Evolutionary conservation across 2,888 invertebrate species (phyloP), one percentile per base, ranked within the genome.

Genomic region (Papilio protenor): DNA sequence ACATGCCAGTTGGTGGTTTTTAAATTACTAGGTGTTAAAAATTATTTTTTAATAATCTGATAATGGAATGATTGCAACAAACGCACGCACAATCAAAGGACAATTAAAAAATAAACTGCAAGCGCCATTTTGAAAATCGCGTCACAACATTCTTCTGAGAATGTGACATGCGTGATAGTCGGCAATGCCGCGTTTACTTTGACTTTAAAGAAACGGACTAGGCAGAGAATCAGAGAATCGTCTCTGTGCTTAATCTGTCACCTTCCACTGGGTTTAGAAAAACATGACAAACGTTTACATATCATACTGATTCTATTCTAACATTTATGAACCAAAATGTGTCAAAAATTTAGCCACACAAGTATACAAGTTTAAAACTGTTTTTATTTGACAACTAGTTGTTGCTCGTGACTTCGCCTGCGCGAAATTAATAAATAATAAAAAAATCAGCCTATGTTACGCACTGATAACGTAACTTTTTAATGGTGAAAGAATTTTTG

Each of bases 71-170:
- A 74, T 74, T 74, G 14, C n/a, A n/a, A 59, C 12, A 33, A 64
- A 66, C 49, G 71, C 61, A 71, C 14, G 47, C 47, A 71, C 45
- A 21, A 45, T 16, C 47, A n/a, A 64, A 69, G 66, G 78, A 79
- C 66, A 76, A 79, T 76, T 78, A 79, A 79, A 76, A 59, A 77
- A 74, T 59, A 75, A 79, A 73, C 52, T 77, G 76, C 76, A 75
- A 75, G 40, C 81, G 77, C 59, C 77, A 77, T 78, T 72, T 73
- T 70, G 40, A 59, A 71, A 76, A 75, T 75, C 75, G 61, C 64
- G 77, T 82, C 77, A 73, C 71, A 73, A 78, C 81, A 81, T 83
- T 82, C 83, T 82, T 80, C 81, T 81, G 80, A 79, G 79, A 83
- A 80, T 79, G 79, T 70, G 81, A 74, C 79, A 79, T 76, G 80